Conservation (phyloP, 2,797 vertebrate genomes). For the Rallus crepitans region DNA sequence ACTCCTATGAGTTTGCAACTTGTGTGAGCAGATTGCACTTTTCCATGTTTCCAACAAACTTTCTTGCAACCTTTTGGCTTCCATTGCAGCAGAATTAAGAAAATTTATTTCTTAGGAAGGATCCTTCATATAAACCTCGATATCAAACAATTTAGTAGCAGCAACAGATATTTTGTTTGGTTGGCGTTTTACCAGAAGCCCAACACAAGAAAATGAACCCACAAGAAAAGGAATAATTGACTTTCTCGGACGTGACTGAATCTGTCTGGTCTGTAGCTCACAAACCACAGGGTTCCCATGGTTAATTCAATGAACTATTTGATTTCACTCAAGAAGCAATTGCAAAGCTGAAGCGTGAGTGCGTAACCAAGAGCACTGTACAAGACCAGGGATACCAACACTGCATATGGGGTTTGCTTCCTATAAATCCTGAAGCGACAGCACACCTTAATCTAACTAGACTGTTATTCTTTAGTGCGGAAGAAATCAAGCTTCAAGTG, state of each 20-base stretch:
- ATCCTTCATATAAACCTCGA: not conserved
- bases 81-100: not conserved
- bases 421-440: not conserved
- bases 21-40: not conserved
- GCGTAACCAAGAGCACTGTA: not conserved
- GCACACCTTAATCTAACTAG: not conserved
- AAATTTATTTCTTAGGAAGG: not conserved
- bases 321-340: not conserved
- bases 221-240: not conserved
- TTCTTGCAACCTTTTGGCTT: not conserved
- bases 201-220: not conserved
- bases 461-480: not conserved
- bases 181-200: not conserved
- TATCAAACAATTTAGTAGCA: not conserved
- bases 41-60: not conserved
- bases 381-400: not conserved
- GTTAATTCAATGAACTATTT: not conserved
- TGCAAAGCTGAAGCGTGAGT: not conserved
- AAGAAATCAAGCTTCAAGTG: constrained; percentile 35
- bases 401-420: not conserved
- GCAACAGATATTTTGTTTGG: not conserved
- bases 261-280: not conserved
- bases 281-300: not conserved
- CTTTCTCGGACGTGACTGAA: not conserved
- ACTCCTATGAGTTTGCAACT: not conserved